Conservation (phyloP, 2,797 vertebrate species). For the Podarcis siculus region DNA sequence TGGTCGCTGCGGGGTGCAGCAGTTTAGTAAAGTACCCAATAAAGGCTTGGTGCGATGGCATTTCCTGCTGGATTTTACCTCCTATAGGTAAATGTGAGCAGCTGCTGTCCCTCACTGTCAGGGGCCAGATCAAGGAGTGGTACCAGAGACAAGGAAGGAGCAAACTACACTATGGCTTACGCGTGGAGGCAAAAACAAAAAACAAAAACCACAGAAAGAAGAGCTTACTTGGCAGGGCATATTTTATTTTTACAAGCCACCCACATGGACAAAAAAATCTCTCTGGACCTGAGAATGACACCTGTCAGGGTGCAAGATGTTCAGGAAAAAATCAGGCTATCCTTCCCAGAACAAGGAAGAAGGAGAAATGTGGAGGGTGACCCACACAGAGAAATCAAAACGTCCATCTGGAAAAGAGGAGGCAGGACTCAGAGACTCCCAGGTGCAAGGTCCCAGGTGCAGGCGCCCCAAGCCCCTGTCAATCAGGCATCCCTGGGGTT, state of each 20-base stretch:
- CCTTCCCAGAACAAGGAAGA: conserved; percentile 66
- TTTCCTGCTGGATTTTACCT: conserved; percentile 30
- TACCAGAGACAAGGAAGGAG: conserved; percentile 7
- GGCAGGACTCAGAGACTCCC: conserved; percentile 56
- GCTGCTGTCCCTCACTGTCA: neutral
- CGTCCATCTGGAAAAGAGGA: conserved; percentile 65
- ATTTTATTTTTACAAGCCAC: conserved; percentile 56
- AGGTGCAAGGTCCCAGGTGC: conserved; percentile 61
- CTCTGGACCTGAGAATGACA: conserved; percentile 72
- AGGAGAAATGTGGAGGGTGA: conserved; percentile 44
- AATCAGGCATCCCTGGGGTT: conserved; percentile 54
- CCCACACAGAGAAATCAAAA: conserved; percentile 75
- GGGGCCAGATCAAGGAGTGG: neutral
- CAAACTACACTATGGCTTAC: neutral
- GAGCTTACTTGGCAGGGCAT: conserved; percentile 29
- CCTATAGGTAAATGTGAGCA: conserved; percentile 6
- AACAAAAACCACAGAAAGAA: accelerated
- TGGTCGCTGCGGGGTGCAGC: neutral
- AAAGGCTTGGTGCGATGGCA: neutral
- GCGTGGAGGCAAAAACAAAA: no score
- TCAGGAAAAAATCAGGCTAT: conserved; percentile 69
- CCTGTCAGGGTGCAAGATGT: conserved; percentile 76
- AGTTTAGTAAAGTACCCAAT: conserved; percentile 1
- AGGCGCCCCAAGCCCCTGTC: conserved; percentile 50
- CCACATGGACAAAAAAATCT: conserved; percentile 1